phyloP scores from a whole-genome alignment of 2,113 vertebrate species.

The Takifugu flavidus region DNA sequence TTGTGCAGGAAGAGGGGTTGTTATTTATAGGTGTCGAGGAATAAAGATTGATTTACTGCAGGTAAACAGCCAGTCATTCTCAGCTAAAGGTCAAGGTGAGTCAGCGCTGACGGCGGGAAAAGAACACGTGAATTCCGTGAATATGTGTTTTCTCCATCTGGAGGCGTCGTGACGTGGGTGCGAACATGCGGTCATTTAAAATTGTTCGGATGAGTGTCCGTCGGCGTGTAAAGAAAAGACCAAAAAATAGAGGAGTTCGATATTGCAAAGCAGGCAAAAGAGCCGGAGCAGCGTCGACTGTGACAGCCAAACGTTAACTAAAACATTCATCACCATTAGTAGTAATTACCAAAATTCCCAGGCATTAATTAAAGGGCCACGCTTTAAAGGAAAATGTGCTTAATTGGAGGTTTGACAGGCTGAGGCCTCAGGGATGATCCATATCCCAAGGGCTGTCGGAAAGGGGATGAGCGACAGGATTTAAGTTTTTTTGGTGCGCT shows the following conservation, averaged over 20 bases:
- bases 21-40: conserved; percentile 53
- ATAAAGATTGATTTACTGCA: conserved; percentile 56
- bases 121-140: conserved; percentile 30
- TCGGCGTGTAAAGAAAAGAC: background rate
- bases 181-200: background rate
- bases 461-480: conserved; percentile 62
- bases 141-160: conserved; percentile 29
- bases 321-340: conserved; percentile 73
- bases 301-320: conserved; percentile 44
- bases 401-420: conserved; percentile 78
- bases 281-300: conserved; percentile 44
- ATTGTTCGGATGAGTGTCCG: no score
- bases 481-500: conserved; percentile 57
- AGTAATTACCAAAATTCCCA: conserved; percentile 71
- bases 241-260: conserved; percentile 8
- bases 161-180: conserved; percentile 4
- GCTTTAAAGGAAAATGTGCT: conserved; percentile 68
- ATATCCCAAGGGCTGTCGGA: conserved; percentile 66
- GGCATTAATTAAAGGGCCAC: conserved; percentile 66
- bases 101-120: conserved; percentile 24
- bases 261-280: conserved; percentile 8
- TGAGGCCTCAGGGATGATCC: conserved; percentile 77
- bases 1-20: conserved; percentile 22
- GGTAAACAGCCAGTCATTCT: conserved; percentile 50
- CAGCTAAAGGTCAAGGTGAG: conserved; percentile 60